Evolutionary conservation across 2,797 vertebrate genomes (phyloP).

Genomic region (Etheostoma nigrum): DNA sequence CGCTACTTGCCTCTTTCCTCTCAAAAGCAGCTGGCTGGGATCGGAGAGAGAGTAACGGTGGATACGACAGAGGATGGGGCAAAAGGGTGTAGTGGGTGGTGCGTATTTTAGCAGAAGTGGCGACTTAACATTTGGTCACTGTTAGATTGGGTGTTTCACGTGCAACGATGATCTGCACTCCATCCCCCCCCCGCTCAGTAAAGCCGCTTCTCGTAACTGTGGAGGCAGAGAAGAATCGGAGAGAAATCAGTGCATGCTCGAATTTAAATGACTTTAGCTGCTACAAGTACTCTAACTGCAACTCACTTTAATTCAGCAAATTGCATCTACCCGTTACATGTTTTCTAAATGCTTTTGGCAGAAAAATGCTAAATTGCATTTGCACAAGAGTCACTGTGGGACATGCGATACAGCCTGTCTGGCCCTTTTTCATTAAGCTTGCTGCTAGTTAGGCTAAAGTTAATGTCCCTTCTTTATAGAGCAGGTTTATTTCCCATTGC

Average conservation of each 20-base stretch:
- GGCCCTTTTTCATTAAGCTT: not conserved
- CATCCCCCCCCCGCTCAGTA: constrained; percentile 85
- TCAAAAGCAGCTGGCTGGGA: constrained; percentile 26
- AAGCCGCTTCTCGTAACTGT: constrained; percentile 94
- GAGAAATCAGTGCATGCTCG: not conserved
- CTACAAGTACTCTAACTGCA: not conserved
- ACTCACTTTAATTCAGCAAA: not conserved
- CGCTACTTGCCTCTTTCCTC: constrained; percentile 31
- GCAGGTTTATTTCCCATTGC: not conserved
- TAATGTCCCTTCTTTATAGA: not conserved
- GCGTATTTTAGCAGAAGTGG: constrained; percentile 67
- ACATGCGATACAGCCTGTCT: not conserved
- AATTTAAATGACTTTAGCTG: not conserved
- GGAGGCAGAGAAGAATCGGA: constrained; percentile 21
- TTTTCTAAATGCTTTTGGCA: not conserved
- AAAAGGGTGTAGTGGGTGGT: constrained; percentile 46
- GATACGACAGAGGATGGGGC: constrained; percentile 34
- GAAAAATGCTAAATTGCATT: not conserved
- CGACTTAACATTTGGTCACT: constrained; percentile 80
- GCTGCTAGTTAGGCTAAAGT: not conserved
- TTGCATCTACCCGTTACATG: not conserved
- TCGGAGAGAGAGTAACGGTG: constrained; percentile 38
- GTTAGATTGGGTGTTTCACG: constrained; percentile 58
- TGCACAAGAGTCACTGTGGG: not conserved
- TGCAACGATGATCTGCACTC: constrained; percentile 55